phyloP scores from a whole-genome alignment of 2,888 invertebrate genomes.

The Cremastinae sp. region DNA sequence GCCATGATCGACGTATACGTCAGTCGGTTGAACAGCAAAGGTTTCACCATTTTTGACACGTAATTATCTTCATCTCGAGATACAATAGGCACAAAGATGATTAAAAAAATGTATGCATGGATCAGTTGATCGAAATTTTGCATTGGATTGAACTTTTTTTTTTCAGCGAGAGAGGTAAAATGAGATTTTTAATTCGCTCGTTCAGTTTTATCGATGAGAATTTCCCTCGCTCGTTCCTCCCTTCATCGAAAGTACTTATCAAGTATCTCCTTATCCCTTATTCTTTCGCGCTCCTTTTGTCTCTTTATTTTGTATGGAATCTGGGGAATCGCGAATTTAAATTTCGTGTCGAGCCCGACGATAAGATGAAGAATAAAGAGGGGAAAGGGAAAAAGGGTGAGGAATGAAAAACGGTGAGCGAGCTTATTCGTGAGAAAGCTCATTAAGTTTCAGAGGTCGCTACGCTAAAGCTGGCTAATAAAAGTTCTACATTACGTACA shows the following conservation, averaged over 20 bases:
- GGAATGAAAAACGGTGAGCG: too few relatives aligned
- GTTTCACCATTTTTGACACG: constrained; percentile 19
- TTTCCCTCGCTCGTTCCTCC: background rate
- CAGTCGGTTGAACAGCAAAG: constrained; percentile 22
- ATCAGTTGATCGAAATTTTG: too few relatives aligned
- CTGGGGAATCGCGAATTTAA: constrained; percentile 39
- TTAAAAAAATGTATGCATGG: too few relatives aligned
- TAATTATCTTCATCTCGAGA: too few relatives aligned
- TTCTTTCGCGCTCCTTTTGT: background rate
- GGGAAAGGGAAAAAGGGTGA: too few relatives aligned
- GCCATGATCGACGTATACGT: constrained; percentile 51
- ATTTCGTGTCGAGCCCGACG: constrained; percentile 16
- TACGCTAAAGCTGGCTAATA: background rate
- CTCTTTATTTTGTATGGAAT: constrained; percentile 3
- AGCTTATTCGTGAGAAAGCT: background rate
- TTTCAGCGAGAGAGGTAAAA: background rate
- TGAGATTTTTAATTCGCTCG: background rate
- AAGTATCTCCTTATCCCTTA: background rate
- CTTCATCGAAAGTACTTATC: constrained; percentile 1
- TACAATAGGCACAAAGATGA: too few relatives aligned
- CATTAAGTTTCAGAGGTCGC: background rate
- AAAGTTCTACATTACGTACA: constrained; percentile 3
- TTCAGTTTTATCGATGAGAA: background rate
- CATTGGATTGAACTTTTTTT: too few relatives aligned
- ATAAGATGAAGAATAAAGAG: constrained; percentile 17